Percentiles rank a stretch among this genome's conserved stretches.
Conservation (phyloP, 2,797 vertebrate species). For the Epinephelus malabaricus region DNA sequence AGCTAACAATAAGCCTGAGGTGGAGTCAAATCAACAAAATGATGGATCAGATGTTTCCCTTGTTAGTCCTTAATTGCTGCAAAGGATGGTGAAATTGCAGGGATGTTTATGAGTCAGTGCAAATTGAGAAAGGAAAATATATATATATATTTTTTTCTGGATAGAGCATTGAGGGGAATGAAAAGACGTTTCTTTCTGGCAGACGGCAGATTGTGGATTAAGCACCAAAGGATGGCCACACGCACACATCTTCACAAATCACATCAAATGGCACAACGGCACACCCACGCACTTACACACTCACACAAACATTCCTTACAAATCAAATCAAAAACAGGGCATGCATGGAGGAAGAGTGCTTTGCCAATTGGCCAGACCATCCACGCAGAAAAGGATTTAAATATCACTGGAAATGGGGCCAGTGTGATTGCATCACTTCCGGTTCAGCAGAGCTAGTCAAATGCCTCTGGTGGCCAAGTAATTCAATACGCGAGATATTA, state of each 20-base stretch:
- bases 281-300: slow-evolving; percentile 59
- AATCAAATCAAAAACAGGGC: slow-evolving; percentile 71
- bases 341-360: slow-evolving; percentile 56
- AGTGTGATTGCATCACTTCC: slow-evolving; percentile 82
- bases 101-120: slow-evolving; percentile 36
- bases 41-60: slow-evolving; percentile 12
- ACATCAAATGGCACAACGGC: slow-evolving; percentile 69
- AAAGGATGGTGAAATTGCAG: slow-evolving; percentile 25
- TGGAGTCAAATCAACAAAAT: slow-evolving; percentile 25
- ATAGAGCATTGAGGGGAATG: slow-evolving; percentile 13
- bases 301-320: slow-evolving; percentile 66
- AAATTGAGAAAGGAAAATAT: slow-evolving; percentile 19
- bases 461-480: slow-evolving; percentile 76
- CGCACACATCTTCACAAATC: slow-evolving; percentile 70
- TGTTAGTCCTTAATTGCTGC: slow-evolving; percentile 8
- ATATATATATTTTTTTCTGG: slow-evolving; percentile 5
- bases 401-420: slow-evolving; percentile 83
- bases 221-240: slow-evolving; percentile 64
- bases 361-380: slow-evolving; percentile 71
- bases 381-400: slow-evolving; percentile 81
- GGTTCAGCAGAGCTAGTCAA: slow-evolving; percentile 75
- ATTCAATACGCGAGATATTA: slow-evolving; percentile 63
- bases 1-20: slow-evolving; percentile 12
- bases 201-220: slow-evolving; percentile 69
- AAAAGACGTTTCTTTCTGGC: slow-evolving; percentile 38